These are phyloP conservation scores for Semnornis frantzii DNA, from an alignment of 2,113 vertebrate species.

Conservation along the genomic window DNA sequence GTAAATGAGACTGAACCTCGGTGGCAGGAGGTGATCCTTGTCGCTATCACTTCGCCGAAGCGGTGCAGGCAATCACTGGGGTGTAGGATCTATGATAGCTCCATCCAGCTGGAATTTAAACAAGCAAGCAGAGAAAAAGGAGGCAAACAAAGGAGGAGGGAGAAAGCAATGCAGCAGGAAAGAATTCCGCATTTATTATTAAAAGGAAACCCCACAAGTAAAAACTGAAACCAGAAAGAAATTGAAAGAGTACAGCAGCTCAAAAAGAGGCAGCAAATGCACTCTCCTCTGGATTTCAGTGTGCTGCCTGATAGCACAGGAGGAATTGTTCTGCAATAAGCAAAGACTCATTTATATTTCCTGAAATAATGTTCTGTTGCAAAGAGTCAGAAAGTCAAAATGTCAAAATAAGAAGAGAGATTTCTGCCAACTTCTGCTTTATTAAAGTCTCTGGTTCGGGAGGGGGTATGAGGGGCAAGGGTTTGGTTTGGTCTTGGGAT, in stretches of 20 bases:
- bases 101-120: neutral
- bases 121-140: neutral
- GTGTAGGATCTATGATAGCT: neutral
- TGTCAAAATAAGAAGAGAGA: neutral
- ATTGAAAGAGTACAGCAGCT: neutral
- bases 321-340: neutral
- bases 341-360: neutral
- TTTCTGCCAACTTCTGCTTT: neutral
- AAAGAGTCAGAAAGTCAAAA: neutral
- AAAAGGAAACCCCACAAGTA: neutral
- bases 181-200: neutral
- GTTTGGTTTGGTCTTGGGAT: too few relatives aligned
- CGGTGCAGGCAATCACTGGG: neutral
- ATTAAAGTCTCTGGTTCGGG: neutral
- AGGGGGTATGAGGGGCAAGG: too few relatives aligned
- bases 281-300: neutral
- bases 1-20: conserved; percentile 26
- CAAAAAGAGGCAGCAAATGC: neutral
- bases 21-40: neutral
- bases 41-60: neutral
- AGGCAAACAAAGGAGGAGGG: neutral
- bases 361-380: neutral
- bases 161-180: neutral
- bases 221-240: neutral
- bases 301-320: neutral